A percentile compares a stretch with the other conserved stretches of the same genome.
These are phyloP conservation scores for Tinamus guttatus DNA, from an alignment of 2,113 vertebrate genomes.

Conservation along the genomic window DNA sequence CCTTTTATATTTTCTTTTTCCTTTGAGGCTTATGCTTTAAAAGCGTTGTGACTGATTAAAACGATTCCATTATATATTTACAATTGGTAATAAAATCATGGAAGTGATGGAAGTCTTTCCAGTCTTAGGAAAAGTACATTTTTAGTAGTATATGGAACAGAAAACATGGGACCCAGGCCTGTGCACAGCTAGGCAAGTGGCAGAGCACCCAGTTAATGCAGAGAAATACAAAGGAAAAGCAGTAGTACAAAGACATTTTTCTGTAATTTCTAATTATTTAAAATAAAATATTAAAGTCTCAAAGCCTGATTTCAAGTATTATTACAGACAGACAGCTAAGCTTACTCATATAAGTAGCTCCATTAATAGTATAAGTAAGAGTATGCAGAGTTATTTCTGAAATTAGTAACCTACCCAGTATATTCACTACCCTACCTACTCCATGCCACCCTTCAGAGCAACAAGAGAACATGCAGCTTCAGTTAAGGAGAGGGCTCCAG, in stretches of 20 bases:
- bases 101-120: not conserved
- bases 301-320: not conserved
- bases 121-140: not conserved
- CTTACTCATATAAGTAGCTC: not conserved
- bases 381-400: not conserved
- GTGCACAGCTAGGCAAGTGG: not conserved
- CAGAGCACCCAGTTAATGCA: not conserved
- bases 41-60: constrained; percentile 11
- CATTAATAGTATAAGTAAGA: not conserved
- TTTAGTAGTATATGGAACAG: not conserved
- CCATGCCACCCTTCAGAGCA: not conserved
- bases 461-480: not conserved
- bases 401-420: not conserved
- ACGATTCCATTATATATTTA: not conserved
- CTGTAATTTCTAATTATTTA: not conserved
- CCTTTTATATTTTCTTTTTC: not conserved
- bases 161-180: not conserved
- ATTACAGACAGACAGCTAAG: not conserved
- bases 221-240: not conserved
- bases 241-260: not conserved
- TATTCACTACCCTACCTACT: not conserved
- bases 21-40: not conserved
- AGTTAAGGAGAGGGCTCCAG: not conserved
- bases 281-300: not conserved
- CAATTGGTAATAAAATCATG: not conserved